These are phyloP conservation scores for Argyra leucocephala DNA, from an alignment of 2,888 invertebrate species.

Conservation along the genomic window DNA sequence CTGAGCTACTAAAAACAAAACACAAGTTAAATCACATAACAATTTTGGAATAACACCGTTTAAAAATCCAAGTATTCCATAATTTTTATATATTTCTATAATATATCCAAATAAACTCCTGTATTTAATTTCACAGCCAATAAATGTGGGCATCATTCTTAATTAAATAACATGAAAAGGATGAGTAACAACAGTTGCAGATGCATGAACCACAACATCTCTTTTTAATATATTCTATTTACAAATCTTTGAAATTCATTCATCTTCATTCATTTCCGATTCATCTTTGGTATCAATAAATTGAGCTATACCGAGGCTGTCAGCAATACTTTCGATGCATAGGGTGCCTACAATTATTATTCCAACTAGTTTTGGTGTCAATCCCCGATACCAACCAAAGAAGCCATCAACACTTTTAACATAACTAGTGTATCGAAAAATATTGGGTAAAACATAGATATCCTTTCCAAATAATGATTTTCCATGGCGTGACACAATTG, in stretches of 20 bases:
- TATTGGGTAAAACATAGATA: constrained; percentile 76
- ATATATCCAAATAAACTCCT: constrained; percentile 63
- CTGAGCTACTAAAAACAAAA: constrained; percentile 65
- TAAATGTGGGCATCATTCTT: constrained; percentile 89
- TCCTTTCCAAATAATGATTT: constrained; percentile 71
- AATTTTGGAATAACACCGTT: constrained; percentile 81
- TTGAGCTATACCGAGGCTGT: constrained; percentile 32
- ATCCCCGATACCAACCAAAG: constrained; percentile 75
- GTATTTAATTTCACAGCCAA: constrained; percentile 76
- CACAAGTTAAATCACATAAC: constrained; percentile 70
- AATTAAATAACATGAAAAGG: constrained; percentile 88
- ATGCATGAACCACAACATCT: constrained; percentile 64
- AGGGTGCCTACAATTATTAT: constrained; percentile 48
- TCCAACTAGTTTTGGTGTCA: constrained; percentile 69
- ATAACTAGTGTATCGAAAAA: constrained; percentile 80
- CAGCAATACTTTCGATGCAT: constrained; percentile 37
- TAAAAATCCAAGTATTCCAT: constrained; percentile 80
- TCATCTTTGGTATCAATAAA: constrained; percentile 41
- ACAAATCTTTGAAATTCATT: constrained; percentile 44
- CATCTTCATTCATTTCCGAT: constrained; percentile 42
- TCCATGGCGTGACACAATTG: constrained; percentile 66
- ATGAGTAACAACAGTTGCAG: constrained; percentile 74
- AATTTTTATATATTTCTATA: constrained; percentile 70
- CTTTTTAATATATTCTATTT: constrained; percentile 48
- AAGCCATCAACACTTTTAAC: constrained; percentile 79